These are phyloP conservation scores for Polyploca ridens DNA, from an alignment of 2,888 invertebrate genomes.

Conservation along the genomic window DNA sequence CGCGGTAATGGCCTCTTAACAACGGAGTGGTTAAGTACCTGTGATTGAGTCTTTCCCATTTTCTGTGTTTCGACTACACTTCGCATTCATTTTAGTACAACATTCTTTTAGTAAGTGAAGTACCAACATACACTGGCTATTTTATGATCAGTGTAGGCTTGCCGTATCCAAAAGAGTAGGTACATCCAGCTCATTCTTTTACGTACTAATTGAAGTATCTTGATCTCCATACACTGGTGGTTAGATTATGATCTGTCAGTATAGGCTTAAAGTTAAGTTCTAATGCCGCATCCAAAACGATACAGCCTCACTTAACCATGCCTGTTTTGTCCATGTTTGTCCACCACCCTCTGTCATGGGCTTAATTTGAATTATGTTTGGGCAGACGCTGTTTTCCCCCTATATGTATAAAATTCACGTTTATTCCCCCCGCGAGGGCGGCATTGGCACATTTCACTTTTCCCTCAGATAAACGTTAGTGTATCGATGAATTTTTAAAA, in stretches of 20 bases:
- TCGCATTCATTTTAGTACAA: too few relatives aligned
- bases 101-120: too few relatives aligned
- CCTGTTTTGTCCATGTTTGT: slow-evolving; percentile 35
- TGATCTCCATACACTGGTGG: too few relatives aligned
- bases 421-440: slow-evolving; percentile 49
- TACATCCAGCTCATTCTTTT: too few relatives aligned
- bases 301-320: slow-evolving; percentile 11
- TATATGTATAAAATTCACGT: slow-evolving; percentile 66
- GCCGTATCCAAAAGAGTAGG: too few relatives aligned
- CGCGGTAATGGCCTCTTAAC: too few relatives aligned
- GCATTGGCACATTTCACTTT: slow-evolving; percentile 50
- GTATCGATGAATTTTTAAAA: slow-evolving; percentile 46
- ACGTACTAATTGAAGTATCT: too few relatives aligned
- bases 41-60: too few relatives aligned
- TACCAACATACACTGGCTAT: too few relatives aligned
- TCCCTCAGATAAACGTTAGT: slow-evolving; percentile 49
- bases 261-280: neutral
- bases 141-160: too few relatives aligned
- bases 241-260: neutral
- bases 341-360: slow-evolving; percentile 68
- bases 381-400: slow-evolving; percentile 56
- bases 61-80: too few relatives aligned
- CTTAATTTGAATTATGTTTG: slow-evolving; percentile 80
- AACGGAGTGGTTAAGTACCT: too few relatives aligned
- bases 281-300: slow-evolving; percentile 19